Percentiles rank a stretch among this genome's conserved stretches.
Conservation (phyloP, 1,140 invertebrate genomes). For the Drosophila cardini region DNA sequence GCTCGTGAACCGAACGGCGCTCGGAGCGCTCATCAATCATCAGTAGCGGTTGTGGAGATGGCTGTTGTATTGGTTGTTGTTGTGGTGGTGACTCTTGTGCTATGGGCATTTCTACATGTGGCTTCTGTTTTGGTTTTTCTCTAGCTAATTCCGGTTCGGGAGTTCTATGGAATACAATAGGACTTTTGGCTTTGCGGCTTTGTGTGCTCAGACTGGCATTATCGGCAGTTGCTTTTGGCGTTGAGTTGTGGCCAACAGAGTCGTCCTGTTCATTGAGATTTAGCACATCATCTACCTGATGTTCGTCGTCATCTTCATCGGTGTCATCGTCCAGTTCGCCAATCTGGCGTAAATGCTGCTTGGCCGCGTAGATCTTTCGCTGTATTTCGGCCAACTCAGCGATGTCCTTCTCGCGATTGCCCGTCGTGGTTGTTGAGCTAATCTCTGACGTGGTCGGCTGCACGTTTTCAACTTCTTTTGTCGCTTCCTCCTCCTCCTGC, state of each 20-base stretch:
- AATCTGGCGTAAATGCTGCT: constrained; percentile 84
- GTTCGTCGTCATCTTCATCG: constrained; percentile 79
- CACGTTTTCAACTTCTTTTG: constrained; percentile 81
- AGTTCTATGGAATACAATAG: constrained; percentile 71
- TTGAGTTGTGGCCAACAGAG: constrained; percentile 48
- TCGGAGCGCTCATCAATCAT: constrained; percentile 51
- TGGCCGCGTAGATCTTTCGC: constrained; percentile 85
- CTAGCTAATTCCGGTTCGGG: constrained; percentile 19
- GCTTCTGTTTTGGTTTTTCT: constrained; percentile 48
- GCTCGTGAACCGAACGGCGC: constrained; percentile 73
- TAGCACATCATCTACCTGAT: constrained; percentile 85
- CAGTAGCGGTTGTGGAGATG: neutral
- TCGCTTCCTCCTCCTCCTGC: neutral
- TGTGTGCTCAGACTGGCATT: constrained; percentile 18
- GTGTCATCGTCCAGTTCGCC: constrained; percentile 68
- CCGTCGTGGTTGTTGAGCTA: constrained; percentile 61
- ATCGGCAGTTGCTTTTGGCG: neutral
- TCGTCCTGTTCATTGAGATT: constrained; percentile 86
- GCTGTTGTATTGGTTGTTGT: neutral
- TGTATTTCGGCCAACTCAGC: constrained; percentile 73
- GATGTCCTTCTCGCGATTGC: constrained; percentile 81
- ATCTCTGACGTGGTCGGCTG: constrained; percentile 85
- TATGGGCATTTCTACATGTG: neutral
- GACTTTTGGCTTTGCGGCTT: constrained; percentile 64
- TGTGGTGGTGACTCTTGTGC: neutral